phyloP scores from a whole-genome alignment of 2,888 invertebrate genomes.

The Mythimna pallens region DNA sequence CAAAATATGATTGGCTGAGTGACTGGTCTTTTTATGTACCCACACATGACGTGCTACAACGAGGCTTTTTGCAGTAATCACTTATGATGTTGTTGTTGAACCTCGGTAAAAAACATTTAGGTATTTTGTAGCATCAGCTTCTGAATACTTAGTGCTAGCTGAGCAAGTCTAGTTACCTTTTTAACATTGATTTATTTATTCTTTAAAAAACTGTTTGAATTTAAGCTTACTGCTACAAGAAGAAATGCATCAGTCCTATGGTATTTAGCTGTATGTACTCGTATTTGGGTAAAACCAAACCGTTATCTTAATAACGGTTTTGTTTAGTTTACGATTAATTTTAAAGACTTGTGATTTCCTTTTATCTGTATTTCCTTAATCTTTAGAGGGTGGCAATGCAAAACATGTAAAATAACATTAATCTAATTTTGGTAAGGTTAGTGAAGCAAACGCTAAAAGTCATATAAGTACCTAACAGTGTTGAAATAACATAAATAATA shows the following conservation, averaged over 20 bases:
- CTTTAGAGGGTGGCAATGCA: background rate
- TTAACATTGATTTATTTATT: background rate
- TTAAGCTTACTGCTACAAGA: background rate
- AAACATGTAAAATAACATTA: background rate
- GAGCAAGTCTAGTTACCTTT: background rate
- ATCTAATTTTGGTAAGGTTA: background rate
- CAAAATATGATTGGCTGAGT: background rate
- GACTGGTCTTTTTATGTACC: background rate
- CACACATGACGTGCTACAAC: background rate
- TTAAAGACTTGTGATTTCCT: constrained; percentile 14
- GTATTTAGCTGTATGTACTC: background rate
- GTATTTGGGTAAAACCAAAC: constrained; percentile 2
- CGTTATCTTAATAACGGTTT: background rate
- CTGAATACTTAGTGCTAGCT: background rate
- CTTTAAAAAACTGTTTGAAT: background rate
- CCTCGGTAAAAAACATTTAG: background rate
- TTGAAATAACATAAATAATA: no score
- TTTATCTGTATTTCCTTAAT: constrained; percentile 8
- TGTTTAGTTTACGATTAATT: background rate
- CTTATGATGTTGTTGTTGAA: background rate
- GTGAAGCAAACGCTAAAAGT: background rate
- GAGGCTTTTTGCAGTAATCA: constrained; percentile 30
- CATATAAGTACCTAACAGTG: background rate
- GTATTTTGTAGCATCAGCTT: background rate
- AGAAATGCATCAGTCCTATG: background rate